phyloP scores from a whole-genome alignment of 2,888 invertebrate species.

The Apamea crenata region DNA sequence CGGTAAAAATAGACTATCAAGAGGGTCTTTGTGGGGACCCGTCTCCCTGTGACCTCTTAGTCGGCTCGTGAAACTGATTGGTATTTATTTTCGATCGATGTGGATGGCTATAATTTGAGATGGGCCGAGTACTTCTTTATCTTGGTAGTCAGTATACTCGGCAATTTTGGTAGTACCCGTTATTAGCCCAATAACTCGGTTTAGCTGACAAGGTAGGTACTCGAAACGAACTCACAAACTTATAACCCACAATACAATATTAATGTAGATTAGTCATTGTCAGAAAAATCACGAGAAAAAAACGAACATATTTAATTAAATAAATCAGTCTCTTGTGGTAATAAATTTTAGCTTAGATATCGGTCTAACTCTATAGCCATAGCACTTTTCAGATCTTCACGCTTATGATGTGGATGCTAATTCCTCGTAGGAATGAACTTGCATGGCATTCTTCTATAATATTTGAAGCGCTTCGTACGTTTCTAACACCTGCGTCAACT shows the following conservation, averaged over 20 bases:
- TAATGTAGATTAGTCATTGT: too few species aligned
- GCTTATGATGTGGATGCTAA: too few species aligned
- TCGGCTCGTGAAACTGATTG: neutral
- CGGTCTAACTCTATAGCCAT: too few species aligned
- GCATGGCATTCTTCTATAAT: too few species aligned
- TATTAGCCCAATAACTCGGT: neutral
- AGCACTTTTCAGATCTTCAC: too few species aligned
- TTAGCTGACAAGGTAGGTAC: neutral
- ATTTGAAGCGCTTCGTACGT: too few species aligned
- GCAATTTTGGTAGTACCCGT: neutral
- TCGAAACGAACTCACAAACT: neutral
- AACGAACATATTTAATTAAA: too few species aligned
- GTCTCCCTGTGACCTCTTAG: neutral
- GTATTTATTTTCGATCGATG: neutral
- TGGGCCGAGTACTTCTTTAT: neutral
- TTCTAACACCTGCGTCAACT: too few species aligned
- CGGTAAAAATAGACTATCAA: slow-evolving; percentile 9
- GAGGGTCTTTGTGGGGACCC: neutral
- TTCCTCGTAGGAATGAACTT: too few species aligned
- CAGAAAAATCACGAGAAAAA: too few species aligned
- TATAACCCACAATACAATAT: neutral
- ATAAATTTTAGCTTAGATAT: too few species aligned
- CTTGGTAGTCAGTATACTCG: neutral
- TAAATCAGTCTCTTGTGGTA: too few species aligned
- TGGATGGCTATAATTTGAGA: neutral